These are phyloP conservation scores for Siphonodentalium dalli DNA, from an alignment of 2,888 invertebrate genomes.

Conservation along the genomic window DNA sequence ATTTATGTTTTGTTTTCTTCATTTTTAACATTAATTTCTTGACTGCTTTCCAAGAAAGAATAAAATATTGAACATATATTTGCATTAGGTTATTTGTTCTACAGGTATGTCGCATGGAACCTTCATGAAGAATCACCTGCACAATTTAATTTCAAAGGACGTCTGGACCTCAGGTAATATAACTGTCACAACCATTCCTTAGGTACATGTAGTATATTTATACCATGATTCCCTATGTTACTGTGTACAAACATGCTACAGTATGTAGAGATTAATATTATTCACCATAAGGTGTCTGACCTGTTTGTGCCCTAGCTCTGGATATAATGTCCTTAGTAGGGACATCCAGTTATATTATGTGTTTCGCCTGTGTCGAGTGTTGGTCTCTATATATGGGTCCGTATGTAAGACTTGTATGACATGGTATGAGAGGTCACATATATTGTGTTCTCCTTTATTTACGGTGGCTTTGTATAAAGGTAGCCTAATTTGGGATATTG, in stretches of 20 bases:
- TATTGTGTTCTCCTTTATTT: too few species aligned
- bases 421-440: too few species aligned
- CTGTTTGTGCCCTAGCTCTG: too few species aligned
- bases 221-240: background rate
- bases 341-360: too few species aligned
- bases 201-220: background rate
- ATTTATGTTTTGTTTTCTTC: too few species aligned
- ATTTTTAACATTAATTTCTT: background rate
- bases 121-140: slow-evolving; percentile 57
- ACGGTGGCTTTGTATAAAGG: too few species aligned
- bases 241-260: background rate
- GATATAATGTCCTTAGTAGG: too few species aligned
- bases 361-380: too few species aligned
- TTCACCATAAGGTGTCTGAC: background rate
- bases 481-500: too few species aligned
- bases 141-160: slow-evolving; percentile 54
- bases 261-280: background rate
- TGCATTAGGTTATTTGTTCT: slow-evolving; percentile 9
- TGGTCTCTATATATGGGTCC: too few species aligned
- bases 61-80: background rate
- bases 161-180: slow-evolving; percentile 55
- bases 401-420: too few species aligned
- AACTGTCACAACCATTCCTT: background rate
- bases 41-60: background rate
- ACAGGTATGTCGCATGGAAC: slow-evolving; percentile 64